Evolutionary conservation across 2,797 vertebrate species (phyloP).

Genomic region (Acropternis orthonyx): DNA sequence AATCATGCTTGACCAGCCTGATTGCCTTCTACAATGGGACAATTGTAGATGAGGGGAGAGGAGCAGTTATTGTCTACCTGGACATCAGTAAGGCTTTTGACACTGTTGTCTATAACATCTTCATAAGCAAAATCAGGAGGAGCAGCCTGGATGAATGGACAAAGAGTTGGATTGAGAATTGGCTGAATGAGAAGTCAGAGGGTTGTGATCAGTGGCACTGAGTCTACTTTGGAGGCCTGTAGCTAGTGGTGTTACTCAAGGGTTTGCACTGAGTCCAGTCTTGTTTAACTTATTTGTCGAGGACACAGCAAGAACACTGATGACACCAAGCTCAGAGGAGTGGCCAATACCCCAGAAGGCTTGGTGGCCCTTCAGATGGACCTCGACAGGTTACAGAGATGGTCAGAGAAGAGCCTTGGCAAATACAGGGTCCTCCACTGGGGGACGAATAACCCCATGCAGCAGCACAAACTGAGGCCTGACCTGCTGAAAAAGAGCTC

Average conservation of each 20-base stretch:
- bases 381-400: neutral
- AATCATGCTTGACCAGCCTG: neutral
- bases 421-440: neutral
- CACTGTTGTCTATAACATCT: neutral
- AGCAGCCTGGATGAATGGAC: neutral
- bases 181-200: neutral
- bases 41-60: neutral
- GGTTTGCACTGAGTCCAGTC: neutral
- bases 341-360: neutral
- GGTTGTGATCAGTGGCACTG: neutral
- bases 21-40: neutral
- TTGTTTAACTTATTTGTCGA: neutral
- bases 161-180: neutral
- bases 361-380: neutral
- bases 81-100: neutral
- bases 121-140: neutral
- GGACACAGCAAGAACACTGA: neutral
- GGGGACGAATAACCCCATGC: accelerated
- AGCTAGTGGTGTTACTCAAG: neutral
- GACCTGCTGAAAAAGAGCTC: neutral
- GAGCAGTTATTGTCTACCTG: neutral
- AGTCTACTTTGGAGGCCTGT: neutral
- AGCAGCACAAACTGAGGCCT: neutral
- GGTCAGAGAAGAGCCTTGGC: neutral
- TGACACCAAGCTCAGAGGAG: neutral